phyloP scores from a whole-genome alignment of 2,888 invertebrate species.

The Trachelus troglodyta region DNA sequence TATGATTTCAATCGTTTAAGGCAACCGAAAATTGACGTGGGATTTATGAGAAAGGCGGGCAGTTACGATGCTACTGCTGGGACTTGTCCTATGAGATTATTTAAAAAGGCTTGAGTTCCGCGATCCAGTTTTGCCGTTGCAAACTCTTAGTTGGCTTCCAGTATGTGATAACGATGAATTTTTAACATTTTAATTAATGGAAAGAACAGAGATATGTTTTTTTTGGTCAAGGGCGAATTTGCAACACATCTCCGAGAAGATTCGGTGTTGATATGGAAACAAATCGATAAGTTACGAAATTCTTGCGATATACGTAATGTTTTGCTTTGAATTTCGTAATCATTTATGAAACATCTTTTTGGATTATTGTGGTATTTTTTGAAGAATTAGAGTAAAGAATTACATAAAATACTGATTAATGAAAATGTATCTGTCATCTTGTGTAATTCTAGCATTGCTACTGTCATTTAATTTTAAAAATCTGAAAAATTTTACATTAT shows the following conservation, averaged over 20 bases:
- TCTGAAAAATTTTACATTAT: no score
- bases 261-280: background rate
- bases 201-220: background rate
- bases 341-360: no score
- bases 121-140: background rate
- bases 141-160: background rate
- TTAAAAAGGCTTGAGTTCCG: background rate
- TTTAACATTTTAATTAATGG: background rate
- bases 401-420: no score
- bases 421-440: no score
- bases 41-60: background rate
- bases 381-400: no score
- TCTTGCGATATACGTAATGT: background rate
- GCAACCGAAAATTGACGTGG: background rate
- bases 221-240: background rate
- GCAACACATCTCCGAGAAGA: background rate
- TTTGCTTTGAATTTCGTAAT: background rate
- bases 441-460: no score
- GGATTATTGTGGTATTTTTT: background rate
- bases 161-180: background rate
- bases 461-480: no score
- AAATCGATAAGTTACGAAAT: background rate
- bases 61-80: background rate
- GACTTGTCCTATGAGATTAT: background rate
- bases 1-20: background rate